Base-by-base conservation (phyloP, 2,797 vertebrate genomes). In the Aeoliscus strigatus region DNA sequence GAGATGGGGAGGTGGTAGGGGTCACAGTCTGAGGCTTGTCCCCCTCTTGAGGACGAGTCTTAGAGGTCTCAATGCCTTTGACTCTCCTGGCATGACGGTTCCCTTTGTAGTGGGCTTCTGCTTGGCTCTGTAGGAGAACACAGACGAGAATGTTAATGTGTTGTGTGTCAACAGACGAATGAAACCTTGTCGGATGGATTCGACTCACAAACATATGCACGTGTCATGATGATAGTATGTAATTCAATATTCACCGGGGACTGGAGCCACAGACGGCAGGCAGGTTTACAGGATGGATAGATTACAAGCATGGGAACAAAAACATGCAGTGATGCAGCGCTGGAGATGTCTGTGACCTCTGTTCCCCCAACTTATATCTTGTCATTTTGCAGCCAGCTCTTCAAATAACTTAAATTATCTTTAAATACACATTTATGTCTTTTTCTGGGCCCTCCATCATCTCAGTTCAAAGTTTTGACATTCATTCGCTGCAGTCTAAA, bases 71-170 rank as follows among this genome's bases (percentile, higher is more conserved):
- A 0, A 94, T 93, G 79, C 92, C 93, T 84, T 95, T 95, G 60
- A 94, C 88, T 81, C 93, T 85, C 54, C 93, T 89, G 66, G 93
- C 93, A 16, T 96, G 93, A 13, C 93, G 90, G 64, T 96, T 96
- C 14, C 93, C 93, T 82, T 94, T 96, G 84, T 96, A 96, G 75
- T 96, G 93, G 13, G 93, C 91, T 79, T 96, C 93, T 36, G 93
- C 93, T 75, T 96, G 93, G 81, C 88, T 96, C 93, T 96, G 59
- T 11, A 53, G 53, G 4, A 51, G 10, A 36, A 70, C 28, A 71
- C 1, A 13, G 17, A 45, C 13, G 40, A 26, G 32, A 10, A 45
- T 9, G 14, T 42, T 41, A 8, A 42, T 18, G 18, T 23, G 39
- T 42, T 9, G 30, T 41, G n/a, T 28, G 10, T 14, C 6, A 8